Evolutionary conservation across 1,140 invertebrate species (phyloP), one percentile per base, ranked within the genome.

Genomic region (Trachelipus rathkii): DNA sequence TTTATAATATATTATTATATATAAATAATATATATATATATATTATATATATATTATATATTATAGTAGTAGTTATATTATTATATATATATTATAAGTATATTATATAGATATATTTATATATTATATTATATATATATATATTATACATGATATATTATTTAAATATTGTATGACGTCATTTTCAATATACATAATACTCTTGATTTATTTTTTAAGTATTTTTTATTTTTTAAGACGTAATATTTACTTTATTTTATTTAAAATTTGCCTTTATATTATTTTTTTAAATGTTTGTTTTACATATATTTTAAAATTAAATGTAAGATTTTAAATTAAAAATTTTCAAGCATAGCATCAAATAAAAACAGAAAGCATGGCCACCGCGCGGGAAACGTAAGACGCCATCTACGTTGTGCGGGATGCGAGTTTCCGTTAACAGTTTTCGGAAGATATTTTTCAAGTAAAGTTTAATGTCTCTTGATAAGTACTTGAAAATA

Each of bases 401-500:
- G 50, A 60, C 50, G 50, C 50, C 50, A 60, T 60, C 50, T 60
- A 60, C 50, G 19, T 60, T 15, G 11, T 13, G 19, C 11, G 50
- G 50, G 19, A 60, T 60, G 50, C 50, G 50, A 13, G 19, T 60
- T 60, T 60, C 50, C 50, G 50, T 60, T 60, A 13, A 60, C 50
- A 19, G 2, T 60, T 60, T 19, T 60, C 50, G 50, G 8, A 13
- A 60, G 50, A 60, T 60, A 60, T 60, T 60, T 60, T 60, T 15
- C 11, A 13, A 60, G 50, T 60, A 60, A 19, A 60, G 19, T 60
- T 60, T 60, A 60, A 77, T 78, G 76, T 71, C 76, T n/a, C 71
- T 95, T 89, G 91, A 94, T 75, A 91, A 93, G 82, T 96, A 94
- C 85, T 89, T 91, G 79, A 91, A 91, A 83, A 89, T 96, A 73